Base-by-base conservation (phyloP, 2,113 vertebrate genomes). In the Aptenodytes patagonicus region DNA sequence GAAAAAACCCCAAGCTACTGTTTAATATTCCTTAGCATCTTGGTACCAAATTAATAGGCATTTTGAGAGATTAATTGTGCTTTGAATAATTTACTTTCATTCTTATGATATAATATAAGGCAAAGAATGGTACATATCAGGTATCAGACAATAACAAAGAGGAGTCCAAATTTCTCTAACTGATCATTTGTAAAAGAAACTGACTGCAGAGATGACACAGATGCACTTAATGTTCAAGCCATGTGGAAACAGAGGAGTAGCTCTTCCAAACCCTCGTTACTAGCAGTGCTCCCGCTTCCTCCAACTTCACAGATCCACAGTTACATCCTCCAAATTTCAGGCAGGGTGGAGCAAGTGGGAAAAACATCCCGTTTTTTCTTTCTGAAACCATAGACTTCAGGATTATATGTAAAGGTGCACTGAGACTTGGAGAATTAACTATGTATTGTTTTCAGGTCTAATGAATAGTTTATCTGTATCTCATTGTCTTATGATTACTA, bases 1-100 rank as follows among this genome's bases (percentile, higher is more conserved):
- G 0, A 5, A 31, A 29, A 10, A 34, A 36, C 0, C 0, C 1
- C 13, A 77, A 72, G 8, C 14, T 83, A 46, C 20, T 0, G 31
- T 88, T 55, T 42, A 54, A 42, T 62, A 75, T 42, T 72, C 28
- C 15, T 83, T 71, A 61, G 19, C 11, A 22, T 54, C n/a, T 79
- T 40, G 9, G 19, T 75, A 82, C 20, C 16, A 89, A 71, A 60
- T 29, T 69, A 40, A 28, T 79, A 76, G 36, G 3, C 5, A 80
- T 77, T 82, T 72, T 90, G 25, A 95, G 38, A 76, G 11, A 78
- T 64, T 69, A 64, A 25, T 49, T 55, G 12, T 72, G 15, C 32
- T 86, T 88, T 2, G 1, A 60, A 66, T 47, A 51, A 51, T 24
- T 75, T 55, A 22, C 11, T 95, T 91, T 38, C 24, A 77, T 81